Evolutionary conservation across 2,113 vertebrate genomes (phyloP).

Genomic region (Cinclus mexicanus): DNA sequence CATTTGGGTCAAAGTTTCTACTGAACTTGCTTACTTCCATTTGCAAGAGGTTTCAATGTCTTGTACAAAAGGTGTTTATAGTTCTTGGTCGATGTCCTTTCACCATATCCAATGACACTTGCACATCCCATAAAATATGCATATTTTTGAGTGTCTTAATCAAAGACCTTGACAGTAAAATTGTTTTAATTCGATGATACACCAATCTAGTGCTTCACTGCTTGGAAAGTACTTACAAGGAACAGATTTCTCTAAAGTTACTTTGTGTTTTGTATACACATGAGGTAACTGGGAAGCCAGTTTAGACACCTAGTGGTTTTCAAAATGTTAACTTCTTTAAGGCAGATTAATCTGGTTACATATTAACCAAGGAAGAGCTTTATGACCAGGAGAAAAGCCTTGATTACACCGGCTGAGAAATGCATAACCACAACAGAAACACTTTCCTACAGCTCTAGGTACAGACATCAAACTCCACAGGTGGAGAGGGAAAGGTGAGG

Average conservation of each 20-base stretch:
- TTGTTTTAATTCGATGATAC: not conserved
- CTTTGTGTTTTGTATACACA: not conserved
- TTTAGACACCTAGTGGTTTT: not conserved
- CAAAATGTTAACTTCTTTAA: not conserved
- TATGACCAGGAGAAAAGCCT: not conserved
- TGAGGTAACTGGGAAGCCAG: not conserved
- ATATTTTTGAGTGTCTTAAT: not conserved
- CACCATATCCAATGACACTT: not conserved
- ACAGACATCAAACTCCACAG: not conserved
- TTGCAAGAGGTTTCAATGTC: slow-evolving; percentile 44
- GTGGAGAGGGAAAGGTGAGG: not conserved
- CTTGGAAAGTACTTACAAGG: not conserved
- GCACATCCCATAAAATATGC: not conserved
- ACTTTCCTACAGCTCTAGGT: not conserved
- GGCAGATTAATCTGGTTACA: not conserved
- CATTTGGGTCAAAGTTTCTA: slow-evolving; percentile 48
- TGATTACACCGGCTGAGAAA: not conserved
- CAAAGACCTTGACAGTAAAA: not conserved
- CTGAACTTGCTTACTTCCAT: slow-evolving; percentile 64
- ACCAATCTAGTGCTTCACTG: not conserved
- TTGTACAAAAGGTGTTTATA: slow-evolving; percentile 5
- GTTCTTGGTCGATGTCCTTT: slow-evolving; percentile 25
- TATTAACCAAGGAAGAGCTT: not conserved
- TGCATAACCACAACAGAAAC: not conserved
- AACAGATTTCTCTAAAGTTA: not conserved